Evolutionary conservation across 1,140 invertebrate genomes (phyloP).

Genomic region (Eurosta solidaginis): DNA sequence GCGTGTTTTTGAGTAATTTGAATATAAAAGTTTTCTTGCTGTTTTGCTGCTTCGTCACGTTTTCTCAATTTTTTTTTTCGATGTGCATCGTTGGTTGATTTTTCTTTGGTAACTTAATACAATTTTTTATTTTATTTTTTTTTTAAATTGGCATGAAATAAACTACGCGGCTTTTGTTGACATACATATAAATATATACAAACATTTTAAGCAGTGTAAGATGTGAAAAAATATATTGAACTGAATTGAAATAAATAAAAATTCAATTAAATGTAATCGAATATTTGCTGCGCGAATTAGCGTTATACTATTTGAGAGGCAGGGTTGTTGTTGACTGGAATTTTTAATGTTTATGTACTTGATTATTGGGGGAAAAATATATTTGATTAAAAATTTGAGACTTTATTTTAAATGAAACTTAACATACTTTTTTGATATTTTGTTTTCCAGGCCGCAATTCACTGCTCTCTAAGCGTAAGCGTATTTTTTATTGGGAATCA

Average conservation of each 20-base stretch:
- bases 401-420: not conserved
- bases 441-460: no score
- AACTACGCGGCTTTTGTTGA: not conserved
- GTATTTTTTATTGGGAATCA: no score
- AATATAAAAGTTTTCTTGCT: conserved; percentile 21
- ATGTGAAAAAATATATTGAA: not conserved
- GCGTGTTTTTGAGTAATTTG: not conserved
- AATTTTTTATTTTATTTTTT: no score
- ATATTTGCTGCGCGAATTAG: conserved; percentile 34
- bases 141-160: not conserved
- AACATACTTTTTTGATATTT: no score
- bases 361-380: not conserved
- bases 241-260: conserved; percentile 21
- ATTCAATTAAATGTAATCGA: conserved; percentile 40
- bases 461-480: no score
- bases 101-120: conserved; percentile 19
- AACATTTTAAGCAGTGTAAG: not conserved
- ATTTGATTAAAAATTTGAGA: not conserved
- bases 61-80: not conserved
- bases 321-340: not conserved
- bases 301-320: not conserved
- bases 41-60: conserved; percentile 24
- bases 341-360: not conserved
- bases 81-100: conserved; percentile 2
- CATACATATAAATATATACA: no score